phyloP scores from a whole-genome alignment of 2,888 invertebrate species.

The Cabera pusaria region DNA sequence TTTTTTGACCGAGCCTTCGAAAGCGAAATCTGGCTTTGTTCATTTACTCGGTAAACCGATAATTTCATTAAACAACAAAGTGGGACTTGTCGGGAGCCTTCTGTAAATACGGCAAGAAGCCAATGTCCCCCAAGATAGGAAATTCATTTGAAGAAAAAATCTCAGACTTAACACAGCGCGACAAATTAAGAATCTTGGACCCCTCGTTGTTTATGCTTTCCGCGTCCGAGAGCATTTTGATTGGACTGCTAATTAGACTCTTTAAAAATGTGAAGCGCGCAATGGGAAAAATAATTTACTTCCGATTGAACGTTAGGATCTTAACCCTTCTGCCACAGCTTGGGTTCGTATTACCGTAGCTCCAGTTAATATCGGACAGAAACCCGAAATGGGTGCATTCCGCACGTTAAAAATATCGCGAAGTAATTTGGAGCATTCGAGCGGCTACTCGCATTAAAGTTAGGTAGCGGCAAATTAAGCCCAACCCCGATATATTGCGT shows the following conservation, averaged over 20 bases:
- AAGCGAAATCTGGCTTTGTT: constrained; percentile 82
- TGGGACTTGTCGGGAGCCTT: constrained; percentile 70
- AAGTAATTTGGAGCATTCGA: constrained; percentile 79
- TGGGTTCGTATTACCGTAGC: constrained; percentile 38
- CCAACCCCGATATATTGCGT: constrained; percentile 80
- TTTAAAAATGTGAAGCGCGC: constrained; percentile 34
- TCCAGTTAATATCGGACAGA: constrained; percentile 71
- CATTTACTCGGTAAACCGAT: constrained; percentile 83
- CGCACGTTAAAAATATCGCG: constrained; percentile 79
- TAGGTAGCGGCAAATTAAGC: constrained; percentile 79
- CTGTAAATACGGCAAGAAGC: constrained; percentile 81
- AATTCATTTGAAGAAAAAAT: constrained; percentile 79
- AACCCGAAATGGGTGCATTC: constrained; percentile 78
- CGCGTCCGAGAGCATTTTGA: constrained; percentile 35
- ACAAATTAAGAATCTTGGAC: constrained; percentile 59
- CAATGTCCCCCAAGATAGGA: constrained; percentile 79
- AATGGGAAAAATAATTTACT: constrained; percentile 27
- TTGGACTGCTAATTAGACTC: constrained; percentile 40
- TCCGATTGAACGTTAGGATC: constrained; percentile 44
- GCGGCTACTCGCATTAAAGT: constrained; percentile 74
- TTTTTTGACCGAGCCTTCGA: constrained; percentile 71
- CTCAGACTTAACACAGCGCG: constrained; percentile 57
- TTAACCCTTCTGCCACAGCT: constrained; percentile 50
- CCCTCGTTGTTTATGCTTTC: constrained; percentile 47
- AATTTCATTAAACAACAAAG: constrained; percentile 84